phyloP scores from a whole-genome alignment of 2,797 vertebrate genomes.

The Labeo calbasu region DNA sequence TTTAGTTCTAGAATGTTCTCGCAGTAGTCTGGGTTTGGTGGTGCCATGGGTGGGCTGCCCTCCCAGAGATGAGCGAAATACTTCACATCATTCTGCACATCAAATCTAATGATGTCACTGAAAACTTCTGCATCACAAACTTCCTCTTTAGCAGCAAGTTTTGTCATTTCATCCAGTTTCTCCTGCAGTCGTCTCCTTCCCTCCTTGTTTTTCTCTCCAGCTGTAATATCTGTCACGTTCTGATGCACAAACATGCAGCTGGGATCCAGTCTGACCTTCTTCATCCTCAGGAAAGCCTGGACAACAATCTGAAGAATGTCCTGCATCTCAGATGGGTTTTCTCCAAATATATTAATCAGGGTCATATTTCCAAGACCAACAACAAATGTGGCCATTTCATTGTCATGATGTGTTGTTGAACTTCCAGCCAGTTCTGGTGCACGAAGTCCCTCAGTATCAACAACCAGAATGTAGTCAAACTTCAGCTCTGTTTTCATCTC shows the following conservation, averaged over 20 bases:
- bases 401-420: slow-evolving; percentile 69
- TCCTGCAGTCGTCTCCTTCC: slow-evolving; percentile 71
- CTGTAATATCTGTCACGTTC: slow-evolving; percentile 70
- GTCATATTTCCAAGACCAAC: slow-evolving; percentile 80
- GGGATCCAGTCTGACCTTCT: slow-evolving; percentile 70
- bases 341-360: slow-evolving; percentile 81
- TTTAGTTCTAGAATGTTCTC: slow-evolving; percentile 76
- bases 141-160: slow-evolving; percentile 74
- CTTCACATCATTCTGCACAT: slow-evolving; percentile 74
- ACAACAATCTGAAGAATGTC: slow-evolving; percentile 79
- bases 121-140: slow-evolving; percentile 65
- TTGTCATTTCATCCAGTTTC: slow-evolving; percentile 76
- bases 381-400: slow-evolving; percentile 81
- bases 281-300: slow-evolving; percentile 67
- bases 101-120: slow-evolving; percentile 75
- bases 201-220: slow-evolving; percentile 74
- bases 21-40: slow-evolving; percentile 78
- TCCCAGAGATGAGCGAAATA: slow-evolving; percentile 59
- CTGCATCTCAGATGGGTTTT: slow-evolving; percentile 81
- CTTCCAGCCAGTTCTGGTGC: slow-evolving; percentile 69
- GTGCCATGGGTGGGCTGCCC: slow-evolving; percentile 77
- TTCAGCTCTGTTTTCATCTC: slow-evolving; percentile 57
- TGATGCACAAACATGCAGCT: slow-evolving; percentile 72
- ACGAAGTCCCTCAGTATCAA: slow-evolving; percentile 81
- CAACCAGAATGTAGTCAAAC: slow-evolving; percentile 65